Conservation (phyloP, 2,113 vertebrate species). For the Lophius piscatorius region DNA sequence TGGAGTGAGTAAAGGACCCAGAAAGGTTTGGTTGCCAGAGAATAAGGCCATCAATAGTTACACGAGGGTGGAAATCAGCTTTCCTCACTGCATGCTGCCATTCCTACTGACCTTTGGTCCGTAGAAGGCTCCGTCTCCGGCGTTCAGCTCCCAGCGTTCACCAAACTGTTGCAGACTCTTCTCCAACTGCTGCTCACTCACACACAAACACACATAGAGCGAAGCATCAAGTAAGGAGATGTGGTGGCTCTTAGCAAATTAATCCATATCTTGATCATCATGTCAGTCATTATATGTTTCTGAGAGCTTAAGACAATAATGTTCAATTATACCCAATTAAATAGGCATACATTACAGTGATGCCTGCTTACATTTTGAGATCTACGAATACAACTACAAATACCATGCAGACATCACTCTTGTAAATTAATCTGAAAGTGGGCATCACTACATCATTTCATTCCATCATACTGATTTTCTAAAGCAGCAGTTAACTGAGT, state of each 20-base stretch:
- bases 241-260: slow-evolving; percentile 7
- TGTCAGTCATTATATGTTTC: not conserved
- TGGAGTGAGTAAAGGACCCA: not conserved
- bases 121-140: slow-evolving; percentile 92
- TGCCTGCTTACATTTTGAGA: no score
- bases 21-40: not conserved
- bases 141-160: slow-evolving; percentile 87
- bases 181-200: slow-evolving; percentile 83
- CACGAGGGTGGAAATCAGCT: not conserved
- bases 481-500: slow-evolving; percentile 1
- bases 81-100: not conserved
- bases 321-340: slow-evolving; percentile 49
- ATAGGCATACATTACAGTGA: slow-evolving; percentile 28
- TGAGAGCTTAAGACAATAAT: slow-evolving; percentile 19
- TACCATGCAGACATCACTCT: slow-evolving; percentile 17
- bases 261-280: slow-evolving; percentile 18
- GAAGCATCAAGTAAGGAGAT: not conserved
- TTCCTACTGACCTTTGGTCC: slow-evolving; percentile 88
- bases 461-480: slow-evolving; percentile 1
- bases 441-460: slow-evolving; percentile 8
- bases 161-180: slow-evolving; percentile 85
- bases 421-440: slow-evolving; percentile 25
- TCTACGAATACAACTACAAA: no score
- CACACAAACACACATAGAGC: slow-evolving; percentile 29
- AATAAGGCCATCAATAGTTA: not conserved